These are phyloP conservation scores for Anodontia alba DNA, from an alignment of 2,888 invertebrate species.

Conservation along the genomic window DNA sequence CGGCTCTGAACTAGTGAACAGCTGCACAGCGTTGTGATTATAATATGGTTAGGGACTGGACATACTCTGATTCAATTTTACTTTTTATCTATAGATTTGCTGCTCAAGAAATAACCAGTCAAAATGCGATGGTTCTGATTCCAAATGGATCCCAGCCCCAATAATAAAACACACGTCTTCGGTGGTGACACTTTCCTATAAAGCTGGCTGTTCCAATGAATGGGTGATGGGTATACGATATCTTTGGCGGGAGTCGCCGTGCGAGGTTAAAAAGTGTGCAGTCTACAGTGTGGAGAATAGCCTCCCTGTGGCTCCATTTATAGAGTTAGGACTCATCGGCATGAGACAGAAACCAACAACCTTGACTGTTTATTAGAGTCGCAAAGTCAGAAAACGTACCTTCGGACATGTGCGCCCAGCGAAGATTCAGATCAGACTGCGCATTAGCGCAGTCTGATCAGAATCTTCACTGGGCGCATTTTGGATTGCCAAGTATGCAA, in stretches of 20 bases:
- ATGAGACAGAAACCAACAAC: no score
- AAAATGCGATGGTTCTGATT: slow-evolving; percentile 48
- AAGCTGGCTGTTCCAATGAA: slow-evolving; percentile 52
- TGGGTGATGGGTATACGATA: slow-evolving; percentile 66
- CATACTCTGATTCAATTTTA: no score
- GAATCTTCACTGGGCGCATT: no score
- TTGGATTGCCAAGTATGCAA: no score
- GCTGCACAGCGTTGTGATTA: no score
- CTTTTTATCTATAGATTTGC: slow-evolving; percentile 46
- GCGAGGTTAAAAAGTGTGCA: slow-evolving; percentile 69
- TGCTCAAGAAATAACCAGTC: slow-evolving; percentile 58
- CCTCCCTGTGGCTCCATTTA: slow-evolving; percentile 70
- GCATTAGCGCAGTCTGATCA: no score
- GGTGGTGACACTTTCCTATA: slow-evolving; percentile 53
- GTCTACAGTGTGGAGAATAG: slow-evolving; percentile 64
- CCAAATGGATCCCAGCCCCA: slow-evolving; percentile 65
- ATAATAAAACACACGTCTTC: slow-evolving; percentile 47
- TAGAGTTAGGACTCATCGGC: slow-evolving; percentile 37
- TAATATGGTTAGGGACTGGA: no score
- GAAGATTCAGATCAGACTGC: no score
- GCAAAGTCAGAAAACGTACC: no score
- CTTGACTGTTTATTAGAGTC: no score
- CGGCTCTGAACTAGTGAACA: no score
- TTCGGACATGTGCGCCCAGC: no score
- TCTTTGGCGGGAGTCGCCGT: slow-evolving; percentile 74